These are phyloP conservation scores for Athrips mouffetella DNA, from an alignment of 2,888 invertebrate genomes.

Conservation along the genomic window DNA sequence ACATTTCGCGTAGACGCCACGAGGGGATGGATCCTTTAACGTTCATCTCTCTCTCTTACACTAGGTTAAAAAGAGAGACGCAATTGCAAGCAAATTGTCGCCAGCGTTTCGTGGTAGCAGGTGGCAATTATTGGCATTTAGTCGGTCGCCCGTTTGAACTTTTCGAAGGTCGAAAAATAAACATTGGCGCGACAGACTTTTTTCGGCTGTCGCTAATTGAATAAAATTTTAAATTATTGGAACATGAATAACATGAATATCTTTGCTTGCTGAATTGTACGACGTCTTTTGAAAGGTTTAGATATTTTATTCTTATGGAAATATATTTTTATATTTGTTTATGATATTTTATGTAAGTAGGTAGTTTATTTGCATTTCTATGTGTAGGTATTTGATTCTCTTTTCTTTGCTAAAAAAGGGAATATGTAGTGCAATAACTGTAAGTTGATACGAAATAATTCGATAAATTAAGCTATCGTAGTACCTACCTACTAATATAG, in stretches of 20 bases:
- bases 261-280: neutral
- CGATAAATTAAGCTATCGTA: no score
- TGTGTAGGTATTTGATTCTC: no score
- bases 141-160: constrained; percentile 61
- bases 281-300: neutral
- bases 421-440: no score
- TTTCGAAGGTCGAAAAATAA: constrained; percentile 72
- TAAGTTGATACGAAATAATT: no score
- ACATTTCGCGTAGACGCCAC: constrained; percentile 57
- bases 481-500: no score
- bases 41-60: constrained; percentile 30
- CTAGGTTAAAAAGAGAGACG: constrained; percentile 39
- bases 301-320: no score
- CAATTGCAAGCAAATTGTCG: constrained; percentile 57
- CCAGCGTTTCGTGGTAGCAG: constrained; percentile 62
- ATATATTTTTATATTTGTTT: no score
- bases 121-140: constrained; percentile 65
- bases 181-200: constrained; percentile 30
- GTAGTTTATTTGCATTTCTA: no score
- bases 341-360: no score
- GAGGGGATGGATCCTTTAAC: constrained; percentile 42
- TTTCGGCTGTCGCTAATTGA: constrained; percentile 4
- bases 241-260: neutral
- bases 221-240: constrained; percentile 6
- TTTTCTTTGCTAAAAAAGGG: no score